phyloP scores from a whole-genome alignment of 2,888 invertebrate genomes.

The Mycalesis mineus region DNA sequence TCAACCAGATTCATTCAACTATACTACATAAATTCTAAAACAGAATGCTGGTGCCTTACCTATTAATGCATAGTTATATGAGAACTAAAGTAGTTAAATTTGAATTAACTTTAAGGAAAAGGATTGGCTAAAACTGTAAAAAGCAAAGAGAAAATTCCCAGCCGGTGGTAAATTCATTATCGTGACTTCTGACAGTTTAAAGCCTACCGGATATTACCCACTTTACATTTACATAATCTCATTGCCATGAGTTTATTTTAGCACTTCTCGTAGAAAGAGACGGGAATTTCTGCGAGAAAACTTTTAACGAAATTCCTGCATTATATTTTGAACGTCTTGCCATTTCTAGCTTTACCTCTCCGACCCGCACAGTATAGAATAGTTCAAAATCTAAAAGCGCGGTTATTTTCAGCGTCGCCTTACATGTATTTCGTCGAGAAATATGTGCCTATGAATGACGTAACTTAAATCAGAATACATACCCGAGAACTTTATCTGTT shows the following conservation, averaged over 20 bases:
- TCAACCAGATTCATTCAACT: no score
- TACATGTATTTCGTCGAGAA: not conserved
- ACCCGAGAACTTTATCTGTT: not conserved
- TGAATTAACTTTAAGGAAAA: not conserved
- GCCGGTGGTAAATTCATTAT: not conserved
- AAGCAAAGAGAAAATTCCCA: not conserved
- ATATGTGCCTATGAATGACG: not conserved
- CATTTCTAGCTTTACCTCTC: not conserved
- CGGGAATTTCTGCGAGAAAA: not conserved
- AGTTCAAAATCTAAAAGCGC: not conserved
- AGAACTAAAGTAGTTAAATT: no score
- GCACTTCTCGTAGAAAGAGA: not conserved
- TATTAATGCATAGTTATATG: no score
- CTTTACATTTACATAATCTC: not conserved
- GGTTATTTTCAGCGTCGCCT: not conserved
- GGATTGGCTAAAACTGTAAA: not conserved
- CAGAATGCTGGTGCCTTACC: no score
- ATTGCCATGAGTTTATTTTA: not conserved
- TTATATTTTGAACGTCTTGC: not conserved
- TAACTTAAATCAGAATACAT: not conserved
- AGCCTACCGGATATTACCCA: not conserved
- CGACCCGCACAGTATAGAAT: not conserved
- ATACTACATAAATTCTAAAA: no score
- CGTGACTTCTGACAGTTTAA: not conserved
- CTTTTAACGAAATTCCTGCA: not conserved